Evolutionary conservation across 1,140 invertebrate genomes (phyloP).

Genomic region (Frieseomelitta varia): DNA sequence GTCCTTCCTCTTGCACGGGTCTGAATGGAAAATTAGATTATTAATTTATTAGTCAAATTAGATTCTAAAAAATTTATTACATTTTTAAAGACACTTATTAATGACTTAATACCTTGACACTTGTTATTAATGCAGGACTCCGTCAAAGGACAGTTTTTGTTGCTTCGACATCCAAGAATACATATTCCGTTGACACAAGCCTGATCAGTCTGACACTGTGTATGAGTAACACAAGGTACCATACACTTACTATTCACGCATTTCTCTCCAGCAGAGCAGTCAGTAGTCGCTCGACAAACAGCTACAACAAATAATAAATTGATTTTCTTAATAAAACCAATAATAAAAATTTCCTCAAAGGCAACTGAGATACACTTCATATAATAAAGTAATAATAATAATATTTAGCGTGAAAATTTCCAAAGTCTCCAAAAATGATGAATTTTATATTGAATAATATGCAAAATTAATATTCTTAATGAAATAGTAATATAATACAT

Average conservation of each 20-base stretch:
- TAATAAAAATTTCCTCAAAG: too few relatives aligned
- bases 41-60: too few relatives aligned
- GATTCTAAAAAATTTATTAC: too few relatives aligned
- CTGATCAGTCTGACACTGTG: constrained; percentile 89
- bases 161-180: constrained; percentile 90
- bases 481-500: too few relatives aligned
- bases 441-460: too few relatives aligned
- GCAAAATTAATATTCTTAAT: too few relatives aligned
- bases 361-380: not conserved
- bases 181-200: constrained; percentile 92
- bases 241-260: constrained; percentile 91
- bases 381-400: not conserved
- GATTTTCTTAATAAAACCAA: not conserved
- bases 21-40: constrained; percentile 66
- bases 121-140: constrained; percentile 92
- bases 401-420: too few relatives aligned
- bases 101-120: constrained; percentile 83
- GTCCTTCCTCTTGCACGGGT: constrained; percentile 89
- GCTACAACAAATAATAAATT: constrained; percentile 78
- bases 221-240: constrained; percentile 89
- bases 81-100: not conserved
- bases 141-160: constrained; percentile 88
- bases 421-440: too few relatives aligned
- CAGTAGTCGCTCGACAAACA: constrained; percentile 89
- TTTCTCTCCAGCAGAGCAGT: constrained; percentile 91